Conservation (phyloP, 2,888 invertebrate species). For the Cerceris rybyensis region DNA sequence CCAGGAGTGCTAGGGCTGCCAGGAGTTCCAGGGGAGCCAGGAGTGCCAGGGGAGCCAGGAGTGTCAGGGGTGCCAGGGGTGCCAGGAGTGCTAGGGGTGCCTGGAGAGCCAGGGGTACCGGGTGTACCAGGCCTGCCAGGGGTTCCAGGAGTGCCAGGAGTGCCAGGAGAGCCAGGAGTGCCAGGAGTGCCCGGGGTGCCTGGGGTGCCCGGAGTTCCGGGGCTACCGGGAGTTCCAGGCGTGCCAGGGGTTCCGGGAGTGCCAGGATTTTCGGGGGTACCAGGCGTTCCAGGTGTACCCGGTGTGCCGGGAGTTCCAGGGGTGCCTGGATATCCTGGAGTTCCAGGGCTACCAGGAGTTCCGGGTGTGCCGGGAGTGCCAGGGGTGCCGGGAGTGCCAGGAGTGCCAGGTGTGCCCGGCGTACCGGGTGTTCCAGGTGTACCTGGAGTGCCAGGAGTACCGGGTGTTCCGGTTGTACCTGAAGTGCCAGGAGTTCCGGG, state of each 20-base stretch:
- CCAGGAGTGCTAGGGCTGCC: not conserved
- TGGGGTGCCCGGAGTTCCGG: conserved; percentile 59
- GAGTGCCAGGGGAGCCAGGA: conserved; percentile 41
- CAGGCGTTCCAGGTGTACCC: conserved; percentile 55
- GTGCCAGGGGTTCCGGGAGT: conserved; percentile 53
- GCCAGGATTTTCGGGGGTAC: conserved; percentile 29
- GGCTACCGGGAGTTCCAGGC: conserved; percentile 60
- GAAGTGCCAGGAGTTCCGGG: conserved; percentile 18
- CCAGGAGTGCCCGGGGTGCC: conserved; percentile 49
- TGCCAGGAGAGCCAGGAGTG: conserved; percentile 49
- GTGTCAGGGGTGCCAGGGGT: conserved; percentile 31
- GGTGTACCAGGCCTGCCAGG: conserved; percentile 27
- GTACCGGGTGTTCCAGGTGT: conserved; percentile 33
- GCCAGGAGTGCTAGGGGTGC: conserved; percentile 34
- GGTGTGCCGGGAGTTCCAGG: conserved; percentile 61
- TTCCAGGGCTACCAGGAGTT: conserved; percentile 40
- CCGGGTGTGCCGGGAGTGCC: conserved; percentile 54
- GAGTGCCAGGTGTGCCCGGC: conserved; percentile 45
- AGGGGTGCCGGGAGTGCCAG: conserved; percentile 36
- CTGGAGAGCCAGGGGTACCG: conserved; percentile 35
- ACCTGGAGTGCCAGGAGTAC: conserved; percentile 42
- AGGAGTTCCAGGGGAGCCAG: conserved; percentile 53
- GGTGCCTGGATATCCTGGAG: conserved; percentile 28
- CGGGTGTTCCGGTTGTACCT: conserved; percentile 36
- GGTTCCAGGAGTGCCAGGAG: conserved; percentile 39